Conservation (phyloP, 2,888 invertebrate species). For the Gymnosoma rotundatum region DNA sequence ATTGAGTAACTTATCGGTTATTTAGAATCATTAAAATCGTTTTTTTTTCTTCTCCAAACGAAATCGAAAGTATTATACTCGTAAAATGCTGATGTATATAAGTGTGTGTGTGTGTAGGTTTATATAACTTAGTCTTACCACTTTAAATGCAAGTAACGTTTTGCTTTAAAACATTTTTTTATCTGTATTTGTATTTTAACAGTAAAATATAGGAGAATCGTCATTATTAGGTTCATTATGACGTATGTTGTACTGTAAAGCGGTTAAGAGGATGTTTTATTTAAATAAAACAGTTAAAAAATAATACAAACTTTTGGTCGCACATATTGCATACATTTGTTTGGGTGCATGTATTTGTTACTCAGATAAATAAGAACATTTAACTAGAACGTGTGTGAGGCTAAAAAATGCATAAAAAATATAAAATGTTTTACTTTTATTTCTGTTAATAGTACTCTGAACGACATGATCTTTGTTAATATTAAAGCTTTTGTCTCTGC, state of each 20-base stretch:
- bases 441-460: constrained; percentile 29
- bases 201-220: constrained; percentile 37
- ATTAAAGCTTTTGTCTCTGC: constrained; percentile 32
- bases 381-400: constrained; percentile 44
- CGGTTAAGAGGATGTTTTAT: constrained; percentile 46
- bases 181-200: constrained; percentile 15
- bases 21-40: constrained; percentile 37
- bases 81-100: neutral
- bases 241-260: constrained; percentile 16
- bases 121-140: neutral
- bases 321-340: constrained; percentile 5
- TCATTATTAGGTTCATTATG: constrained; percentile 20
- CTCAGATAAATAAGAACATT: constrained; percentile 13
- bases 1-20: constrained; percentile 38
- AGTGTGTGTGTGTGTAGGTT: neutral
- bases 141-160: constrained; percentile 39
- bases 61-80: constrained; percentile 14
- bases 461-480: constrained; percentile 23
- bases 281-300: constrained; percentile 28
- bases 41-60: constrained; percentile 4
- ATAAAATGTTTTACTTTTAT: constrained; percentile 33
- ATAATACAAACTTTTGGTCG: neutral
- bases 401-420: neutral
- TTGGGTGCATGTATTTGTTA: neutral
- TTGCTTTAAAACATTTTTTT: neutral